phyloP scores from a whole-genome alignment of 2,888 invertebrate genomes.

The Ectemnius lituratus region DNA sequence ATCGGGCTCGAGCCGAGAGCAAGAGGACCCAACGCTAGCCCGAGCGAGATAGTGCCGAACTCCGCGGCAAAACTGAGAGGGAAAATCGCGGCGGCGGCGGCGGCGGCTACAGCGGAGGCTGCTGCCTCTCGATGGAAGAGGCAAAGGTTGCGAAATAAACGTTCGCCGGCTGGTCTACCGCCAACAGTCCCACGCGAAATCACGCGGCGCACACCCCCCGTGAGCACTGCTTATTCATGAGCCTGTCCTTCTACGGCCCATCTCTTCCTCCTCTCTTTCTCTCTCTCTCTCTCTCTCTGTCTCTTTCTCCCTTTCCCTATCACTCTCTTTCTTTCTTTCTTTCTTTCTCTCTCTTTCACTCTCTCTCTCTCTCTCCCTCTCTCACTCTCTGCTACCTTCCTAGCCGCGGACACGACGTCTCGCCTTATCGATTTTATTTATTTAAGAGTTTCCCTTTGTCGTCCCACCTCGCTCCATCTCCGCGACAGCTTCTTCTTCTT shows the following conservation, averaged over 20 bases:
- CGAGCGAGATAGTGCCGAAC: not conserved
- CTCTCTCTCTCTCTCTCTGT: not conserved
- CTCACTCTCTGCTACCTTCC: slow-evolving; percentile 38
- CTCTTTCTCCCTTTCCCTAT: no score
- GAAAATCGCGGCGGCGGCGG: slow-evolving; percentile 2
- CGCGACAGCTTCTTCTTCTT: slow-evolving; percentile 8
- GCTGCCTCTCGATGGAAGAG: slow-evolving; percentile 58
- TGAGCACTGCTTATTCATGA: slow-evolving; percentile 69
- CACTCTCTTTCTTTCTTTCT: slow-evolving; percentile 19
- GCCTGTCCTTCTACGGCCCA: slow-evolving; percentile 50
- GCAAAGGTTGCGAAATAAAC: slow-evolving; percentile 76
- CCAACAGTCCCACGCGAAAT: slow-evolving; percentile 76
- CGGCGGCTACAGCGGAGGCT: slow-evolving; percentile 28
- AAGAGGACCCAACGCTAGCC: slow-evolving; percentile 6
- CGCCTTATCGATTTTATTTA: slow-evolving; percentile 64
- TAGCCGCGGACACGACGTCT: slow-evolving; percentile 52
- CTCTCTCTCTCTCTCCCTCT: no score
- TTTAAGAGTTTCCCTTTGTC: slow-evolving; percentile 59
- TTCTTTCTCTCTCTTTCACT: no score
- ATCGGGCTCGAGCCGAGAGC: slow-evolving; percentile 56
- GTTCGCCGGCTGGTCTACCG: slow-evolving; percentile 76
- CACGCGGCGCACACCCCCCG: slow-evolving; percentile 70
- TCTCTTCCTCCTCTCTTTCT: no score
- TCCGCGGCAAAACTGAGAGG: slow-evolving; percentile 12
- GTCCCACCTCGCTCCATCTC: slow-evolving; percentile 33